Evolutionary conservation across 2,888 invertebrate species (phyloP).

Genomic region (Pyrgus malvae): DNA sequence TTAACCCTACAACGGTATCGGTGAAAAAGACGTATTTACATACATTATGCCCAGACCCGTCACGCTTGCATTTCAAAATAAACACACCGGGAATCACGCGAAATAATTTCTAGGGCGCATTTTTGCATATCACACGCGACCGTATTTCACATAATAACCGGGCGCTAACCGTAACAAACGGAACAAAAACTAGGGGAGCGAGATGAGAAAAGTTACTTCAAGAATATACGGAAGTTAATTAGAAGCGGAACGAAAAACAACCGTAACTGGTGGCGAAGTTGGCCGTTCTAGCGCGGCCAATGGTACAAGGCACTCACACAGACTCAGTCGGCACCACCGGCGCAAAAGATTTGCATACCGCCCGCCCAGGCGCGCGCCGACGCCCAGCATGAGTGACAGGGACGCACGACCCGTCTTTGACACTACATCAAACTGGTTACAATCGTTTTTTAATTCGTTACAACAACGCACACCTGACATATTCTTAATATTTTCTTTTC

Average conservation of each 20-base stretch:
- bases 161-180: conserved; percentile 53
- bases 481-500: background rate
- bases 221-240: conserved; percentile 82
- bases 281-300: conserved; percentile 81
- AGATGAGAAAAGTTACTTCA: conserved; percentile 81
- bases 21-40: conserved; percentile 56
- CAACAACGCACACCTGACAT: conserved; percentile 3
- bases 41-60: conserved; percentile 53
- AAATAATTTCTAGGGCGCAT: conserved; percentile 50
- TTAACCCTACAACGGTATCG: conserved; percentile 49
- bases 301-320: conserved; percentile 78
- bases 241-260: conserved; percentile 82
- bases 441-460: conserved; percentile 23
- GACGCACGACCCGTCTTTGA: conserved; percentile 61
- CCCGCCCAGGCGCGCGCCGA: conserved; percentile 80
- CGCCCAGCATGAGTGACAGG: conserved; percentile 78
- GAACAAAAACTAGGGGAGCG: conserved; percentile 62
- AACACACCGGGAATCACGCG: conserved; percentile 57
- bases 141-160: conserved; percentile 68
- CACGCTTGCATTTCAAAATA: conserved; percentile 55
- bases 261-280: conserved; percentile 83
- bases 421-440: conserved; percentile 42
- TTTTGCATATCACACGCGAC: conserved; percentile 69
- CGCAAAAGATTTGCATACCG: conserved; percentile 81
- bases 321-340: conserved; percentile 63